Percentiles rank a stretch among this genome's conserved stretches.
Evolutionary conservation across 1,140 invertebrate species (phyloP).

Genomic region (Drosophila truncata): DNA sequence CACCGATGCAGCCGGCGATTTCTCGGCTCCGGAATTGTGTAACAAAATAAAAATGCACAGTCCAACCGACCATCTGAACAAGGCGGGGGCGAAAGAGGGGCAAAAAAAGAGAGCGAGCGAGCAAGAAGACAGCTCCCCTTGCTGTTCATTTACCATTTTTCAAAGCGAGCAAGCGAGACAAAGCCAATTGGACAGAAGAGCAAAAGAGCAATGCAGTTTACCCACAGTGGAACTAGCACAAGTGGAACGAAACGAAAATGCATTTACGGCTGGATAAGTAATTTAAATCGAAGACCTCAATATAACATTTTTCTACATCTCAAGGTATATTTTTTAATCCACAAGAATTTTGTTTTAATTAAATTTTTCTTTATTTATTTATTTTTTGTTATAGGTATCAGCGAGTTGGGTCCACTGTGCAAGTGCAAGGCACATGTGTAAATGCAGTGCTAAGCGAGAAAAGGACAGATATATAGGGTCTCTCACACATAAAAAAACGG

Average conservation of each 20-base stretch:
- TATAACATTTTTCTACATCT: neutral
- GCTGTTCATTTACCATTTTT: constrained; percentile 24
- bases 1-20: constrained; percentile 46
- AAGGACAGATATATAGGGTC: constrained; percentile 23
- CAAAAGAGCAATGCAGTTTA: constrained; percentile 56
- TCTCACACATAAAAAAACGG: neutral
- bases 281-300: neutral
- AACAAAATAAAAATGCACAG: constrained; percentile 70
- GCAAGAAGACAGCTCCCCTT: constrained; percentile 6
- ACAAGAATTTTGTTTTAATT: neutral
- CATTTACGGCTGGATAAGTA: neutral
- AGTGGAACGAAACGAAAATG: neutral
- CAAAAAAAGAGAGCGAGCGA: constrained; percentile 19
- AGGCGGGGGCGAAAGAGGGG: constrained; percentile 7
- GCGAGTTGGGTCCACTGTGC: constrained; percentile 32
- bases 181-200: constrained; percentile 15
- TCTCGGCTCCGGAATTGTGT: constrained; percentile 53
- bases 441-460: constrained; percentile 24
- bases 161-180: constrained; percentile 27
- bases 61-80: neutral
- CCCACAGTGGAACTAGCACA: constrained; percentile 38
- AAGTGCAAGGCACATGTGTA: constrained; percentile 41
- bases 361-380: neutral
- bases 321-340: neutral
- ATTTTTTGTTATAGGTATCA: neutral